Percentiles rank a stretch among this genome's conserved stretches.
Evolutionary conservation across 2,888 invertebrate genomes (phyloP).

Genomic region (Sicus ferrugineus): DNA sequence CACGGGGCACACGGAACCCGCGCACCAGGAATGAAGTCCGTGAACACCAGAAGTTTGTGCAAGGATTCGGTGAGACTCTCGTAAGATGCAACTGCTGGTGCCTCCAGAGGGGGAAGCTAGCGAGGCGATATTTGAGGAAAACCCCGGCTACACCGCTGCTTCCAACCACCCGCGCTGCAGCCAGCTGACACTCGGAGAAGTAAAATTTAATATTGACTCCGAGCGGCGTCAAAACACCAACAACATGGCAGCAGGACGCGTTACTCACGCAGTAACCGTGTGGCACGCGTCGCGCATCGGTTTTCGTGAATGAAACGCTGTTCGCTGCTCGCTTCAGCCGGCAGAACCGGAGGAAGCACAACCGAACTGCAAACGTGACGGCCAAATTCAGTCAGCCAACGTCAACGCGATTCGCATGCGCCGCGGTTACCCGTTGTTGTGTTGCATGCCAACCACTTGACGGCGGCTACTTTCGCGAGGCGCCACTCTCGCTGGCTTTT

Average conservation of each 20-base stretch:
- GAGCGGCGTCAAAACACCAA: slow-evolving; percentile 22
- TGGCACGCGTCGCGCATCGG: background rate
- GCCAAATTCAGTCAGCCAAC: background rate
- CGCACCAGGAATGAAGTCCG: background rate
- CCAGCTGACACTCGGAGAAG: too few species aligned
- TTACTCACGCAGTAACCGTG: too few species aligned
- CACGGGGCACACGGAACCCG: background rate
- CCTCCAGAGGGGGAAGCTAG: too few species aligned
- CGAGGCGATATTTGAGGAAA: too few species aligned
- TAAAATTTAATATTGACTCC: too few species aligned
- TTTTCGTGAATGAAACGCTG: slow-evolving; percentile 2
- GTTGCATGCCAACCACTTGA: slow-evolving; percentile 34
- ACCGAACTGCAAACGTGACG: background rate
- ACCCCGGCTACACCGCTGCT: too few species aligned
- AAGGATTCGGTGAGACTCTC: too few species aligned
- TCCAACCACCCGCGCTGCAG: too few species aligned
- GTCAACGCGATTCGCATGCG: slow-evolving; percentile 51
- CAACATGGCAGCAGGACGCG: too few species aligned
- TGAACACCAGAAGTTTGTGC: background rate
- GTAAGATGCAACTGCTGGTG: too few species aligned
- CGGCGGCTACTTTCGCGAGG: slow-evolving; percentile 36
- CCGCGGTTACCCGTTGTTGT: slow-evolving; percentile 33
- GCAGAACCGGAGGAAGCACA: background rate
- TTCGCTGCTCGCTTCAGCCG: background rate
- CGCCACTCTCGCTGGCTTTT: slow-evolving; percentile 18